A percentile compares a stretch with the other conserved stretches of the same genome.
These are phyloP conservation scores for Periophthalmus modestus DNA, from an alignment of 2,113 vertebrate genomes.

Conservation along the genomic window DNA sequence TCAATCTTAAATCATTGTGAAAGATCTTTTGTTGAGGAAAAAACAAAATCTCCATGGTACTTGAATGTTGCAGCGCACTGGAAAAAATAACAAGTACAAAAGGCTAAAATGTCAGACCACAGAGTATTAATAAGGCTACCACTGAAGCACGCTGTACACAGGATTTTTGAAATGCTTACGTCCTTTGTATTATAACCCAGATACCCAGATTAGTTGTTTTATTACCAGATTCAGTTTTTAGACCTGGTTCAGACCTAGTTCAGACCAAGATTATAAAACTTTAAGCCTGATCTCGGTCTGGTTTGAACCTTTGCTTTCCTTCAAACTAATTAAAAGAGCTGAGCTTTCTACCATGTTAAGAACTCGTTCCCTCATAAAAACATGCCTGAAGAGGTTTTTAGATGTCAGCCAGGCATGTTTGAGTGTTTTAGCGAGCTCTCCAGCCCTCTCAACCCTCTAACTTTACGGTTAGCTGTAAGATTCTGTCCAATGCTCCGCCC, in stretches of 20 bases:
- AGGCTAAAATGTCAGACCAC: slow-evolving; percentile 7
- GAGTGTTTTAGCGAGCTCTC: too few relatives aligned
- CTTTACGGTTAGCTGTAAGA: too few relatives aligned
- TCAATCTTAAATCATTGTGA: not conserved
- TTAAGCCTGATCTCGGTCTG: too few relatives aligned
- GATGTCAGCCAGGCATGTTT: too few relatives aligned
- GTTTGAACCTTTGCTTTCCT: too few relatives aligned
- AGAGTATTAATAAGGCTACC: not conserved
- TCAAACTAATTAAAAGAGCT: too few relatives aligned
- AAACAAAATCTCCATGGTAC: slow-evolving; percentile 1
- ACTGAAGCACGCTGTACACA: not conserved
- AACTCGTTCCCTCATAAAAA: too few relatives aligned
- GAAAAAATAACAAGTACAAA: not conserved
- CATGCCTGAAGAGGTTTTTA: too few relatives aligned
- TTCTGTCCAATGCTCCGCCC: too few relatives aligned
- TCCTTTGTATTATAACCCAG: not conserved
- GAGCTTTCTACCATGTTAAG: too few relatives aligned
- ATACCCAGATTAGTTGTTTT: not conserved
- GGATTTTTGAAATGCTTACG: not conserved
- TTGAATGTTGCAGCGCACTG: not conserved
- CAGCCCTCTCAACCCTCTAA: too few relatives aligned
- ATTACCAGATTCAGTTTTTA: too few relatives aligned
- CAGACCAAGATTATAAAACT: not conserved
- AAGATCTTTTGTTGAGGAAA: not conserved
- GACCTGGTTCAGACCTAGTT: not conserved